Evolutionary conservation across 2,888 invertebrate species (phyloP), one percentile per base, ranked within the genome.

Genomic region (Cybosia mesomella): DNA sequence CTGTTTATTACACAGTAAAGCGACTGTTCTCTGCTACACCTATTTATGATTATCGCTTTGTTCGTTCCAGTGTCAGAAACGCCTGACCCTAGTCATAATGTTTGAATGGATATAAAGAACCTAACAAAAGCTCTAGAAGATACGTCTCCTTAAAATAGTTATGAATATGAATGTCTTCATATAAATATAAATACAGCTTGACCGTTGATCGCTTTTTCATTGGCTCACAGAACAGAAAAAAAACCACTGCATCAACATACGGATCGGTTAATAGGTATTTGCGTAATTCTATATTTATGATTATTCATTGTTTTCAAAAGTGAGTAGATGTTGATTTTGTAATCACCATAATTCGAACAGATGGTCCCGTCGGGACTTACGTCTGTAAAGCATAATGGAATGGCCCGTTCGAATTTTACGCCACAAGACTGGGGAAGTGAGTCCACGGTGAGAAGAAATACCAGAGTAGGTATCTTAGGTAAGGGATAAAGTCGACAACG

Each of bases 1-100:
- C 58, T 69, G 71, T 76, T 76, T 78, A 76, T 67, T 76, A 59
- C 73, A 63, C 66, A 70, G 67, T 68, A 68, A 78, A 78, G 70
- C 61, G 70, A 70, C 69, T 61, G 67, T 78, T 76, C 71, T 69
- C 76, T 72, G 70, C 63, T 68, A 53, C 61, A 64, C 67, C 57
- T 65, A 70, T 75, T 71, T 75, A 68, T 70, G 72, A 68, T 54
- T 67, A 59, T 70, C 57, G 76, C 74, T 74, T 76, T 77, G 78
- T 77, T 68, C 66, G 64, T 54, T 22, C 73, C 76, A 74, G 59
- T 64, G 67, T 68, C 74, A 69, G 67, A 69, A 74, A 65, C 68
- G 58, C 59, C 70, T 78, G 78, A 77, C 76, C 78, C 72, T 76
- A 67, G 69, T 66, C 69, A 69, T 72, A 61, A 49, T 72, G 64